Conservation (phyloP, 2,797 vertebrate genomes). For the Darevskia mixta region DNA sequence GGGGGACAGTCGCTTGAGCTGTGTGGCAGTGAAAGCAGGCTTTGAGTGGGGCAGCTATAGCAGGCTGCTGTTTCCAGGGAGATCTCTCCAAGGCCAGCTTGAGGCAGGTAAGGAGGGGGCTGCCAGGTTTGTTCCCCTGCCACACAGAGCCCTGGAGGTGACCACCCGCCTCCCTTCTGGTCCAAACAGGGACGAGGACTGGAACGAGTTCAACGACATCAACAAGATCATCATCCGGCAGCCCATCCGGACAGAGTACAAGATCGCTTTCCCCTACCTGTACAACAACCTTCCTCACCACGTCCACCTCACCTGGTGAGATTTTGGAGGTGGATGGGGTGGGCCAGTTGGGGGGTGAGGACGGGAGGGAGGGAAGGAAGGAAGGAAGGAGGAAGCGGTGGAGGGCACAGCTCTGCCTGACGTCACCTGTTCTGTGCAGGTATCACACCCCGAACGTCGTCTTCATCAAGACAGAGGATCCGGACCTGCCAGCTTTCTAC, state of each 20-base stretch:
- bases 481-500: slow-evolving; percentile 98
- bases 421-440: slow-evolving; percentile 75
- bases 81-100: not conserved
- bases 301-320: slow-evolving; percentile 97
- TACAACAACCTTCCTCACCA: slow-evolving; percentile 99
- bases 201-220: slow-evolving; percentile 99
- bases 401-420: not conserved
- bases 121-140: not conserved
- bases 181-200: slow-evolving; percentile 93
- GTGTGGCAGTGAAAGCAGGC: not conserved
- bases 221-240: slow-evolving; percentile 99
- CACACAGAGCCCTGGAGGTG: not conserved
- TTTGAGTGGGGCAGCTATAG: no score
- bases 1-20: not conserved
- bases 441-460: slow-evolving; percentile 99
- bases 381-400: rapidly evolving
- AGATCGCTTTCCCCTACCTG: slow-evolving; percentile 97
- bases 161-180: not conserved
- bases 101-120: not conserved
- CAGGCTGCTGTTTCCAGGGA: not conserved
- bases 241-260: slow-evolving; percentile 98
- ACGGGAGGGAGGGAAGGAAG: not conserved
- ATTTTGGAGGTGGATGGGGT: not conserved
- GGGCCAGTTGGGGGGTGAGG: not conserved
- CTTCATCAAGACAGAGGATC: slow-evolving; percentile 99